These are phyloP conservation scores for Pedetes capensis DNA, from an alignment of 2,113 vertebrate species.

Conservation along the genomic window DNA sequence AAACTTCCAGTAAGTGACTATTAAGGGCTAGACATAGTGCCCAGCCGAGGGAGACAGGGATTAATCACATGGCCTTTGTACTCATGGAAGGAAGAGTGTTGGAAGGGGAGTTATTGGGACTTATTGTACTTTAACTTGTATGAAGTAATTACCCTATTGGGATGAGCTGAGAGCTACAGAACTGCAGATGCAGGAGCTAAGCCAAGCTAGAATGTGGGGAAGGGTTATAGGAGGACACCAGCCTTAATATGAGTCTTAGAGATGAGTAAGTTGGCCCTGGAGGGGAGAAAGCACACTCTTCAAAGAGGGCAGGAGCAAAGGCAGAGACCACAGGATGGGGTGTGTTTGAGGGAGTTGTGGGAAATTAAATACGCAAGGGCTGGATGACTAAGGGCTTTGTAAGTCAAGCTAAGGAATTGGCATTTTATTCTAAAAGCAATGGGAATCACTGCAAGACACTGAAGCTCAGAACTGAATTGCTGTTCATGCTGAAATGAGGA, in stretches of 20 bases:
- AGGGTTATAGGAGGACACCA: background rate
- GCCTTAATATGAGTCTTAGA: background rate
- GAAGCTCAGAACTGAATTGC: background rate
- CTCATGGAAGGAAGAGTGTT: no score
- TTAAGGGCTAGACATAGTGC: background rate
- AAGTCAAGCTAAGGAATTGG: background rate
- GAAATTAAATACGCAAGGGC: background rate
- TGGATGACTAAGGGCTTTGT: slow-evolving; percentile 14
- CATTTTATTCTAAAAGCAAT: background rate
- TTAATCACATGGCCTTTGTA: background rate
- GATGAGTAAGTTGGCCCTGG: background rate
- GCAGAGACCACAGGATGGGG: background rate
- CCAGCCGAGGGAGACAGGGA: background rate
- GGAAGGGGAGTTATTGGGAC: background rate
- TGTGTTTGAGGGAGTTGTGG: background rate
- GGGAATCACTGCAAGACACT: background rate
- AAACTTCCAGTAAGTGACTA: background rate
- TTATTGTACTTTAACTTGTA: background rate
- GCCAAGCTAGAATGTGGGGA: background rate
- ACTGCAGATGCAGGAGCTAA: background rate
- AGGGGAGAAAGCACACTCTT: background rate
- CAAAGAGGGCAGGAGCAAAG: background rate
- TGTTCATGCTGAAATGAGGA: background rate
- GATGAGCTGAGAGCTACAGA: background rate
- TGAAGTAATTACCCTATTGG: background rate